Percentiles rank a stretch among this genome's conserved stretches.
Conservation (phyloP, 2,113 vertebrate species). For the Triplophysa dalaica region DNA sequence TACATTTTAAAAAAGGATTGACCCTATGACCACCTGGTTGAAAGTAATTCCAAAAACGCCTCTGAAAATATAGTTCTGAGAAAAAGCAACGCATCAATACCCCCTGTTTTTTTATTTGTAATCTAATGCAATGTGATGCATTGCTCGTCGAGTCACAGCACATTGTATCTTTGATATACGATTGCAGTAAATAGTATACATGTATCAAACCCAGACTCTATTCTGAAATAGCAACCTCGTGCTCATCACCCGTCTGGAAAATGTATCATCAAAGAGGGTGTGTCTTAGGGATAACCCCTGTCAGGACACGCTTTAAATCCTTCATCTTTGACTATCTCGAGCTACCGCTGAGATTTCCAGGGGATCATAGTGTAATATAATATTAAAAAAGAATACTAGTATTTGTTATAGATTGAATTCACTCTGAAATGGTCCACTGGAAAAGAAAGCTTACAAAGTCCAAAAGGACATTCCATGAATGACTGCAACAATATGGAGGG, state of each 20-base stretch:
- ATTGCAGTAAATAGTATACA: not conserved
- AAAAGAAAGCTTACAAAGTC: constrained; percentile 19
- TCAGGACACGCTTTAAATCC: constrained; percentile 49
- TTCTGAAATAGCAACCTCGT: constrained; percentile 29
- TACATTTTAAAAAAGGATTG: too few species aligned
- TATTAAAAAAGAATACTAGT: constrained; percentile 40
- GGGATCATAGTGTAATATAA: constrained; percentile 41
- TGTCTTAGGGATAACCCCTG: constrained; percentile 40
- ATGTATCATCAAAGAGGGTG: constrained; percentile 46
- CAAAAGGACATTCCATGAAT: not conserved
- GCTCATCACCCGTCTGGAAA: constrained; percentile 49
- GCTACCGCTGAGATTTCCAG: constrained; percentile 51
- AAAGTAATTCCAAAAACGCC: too few species aligned
- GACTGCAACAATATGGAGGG: not conserved
- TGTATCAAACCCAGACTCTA: not conserved
- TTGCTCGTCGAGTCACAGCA: not conserved
- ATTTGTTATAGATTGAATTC: constrained; percentile 10
- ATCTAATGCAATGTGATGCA: not conserved
- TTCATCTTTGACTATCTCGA: constrained; percentile 43
- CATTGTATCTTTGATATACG: not conserved
- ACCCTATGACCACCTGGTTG: too few species aligned
- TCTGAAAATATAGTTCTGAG: too few species aligned
- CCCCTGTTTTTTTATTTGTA: not conserved
- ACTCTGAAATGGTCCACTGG: constrained; percentile 21
- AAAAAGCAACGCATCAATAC: not conserved